Percentiles rank a stretch among this genome's conserved stretches.
These are phyloP conservation scores for Ondatra zibethicus DNA, from an alignment of 2,113 vertebrate genomes.

Conservation along the genomic window DNA sequence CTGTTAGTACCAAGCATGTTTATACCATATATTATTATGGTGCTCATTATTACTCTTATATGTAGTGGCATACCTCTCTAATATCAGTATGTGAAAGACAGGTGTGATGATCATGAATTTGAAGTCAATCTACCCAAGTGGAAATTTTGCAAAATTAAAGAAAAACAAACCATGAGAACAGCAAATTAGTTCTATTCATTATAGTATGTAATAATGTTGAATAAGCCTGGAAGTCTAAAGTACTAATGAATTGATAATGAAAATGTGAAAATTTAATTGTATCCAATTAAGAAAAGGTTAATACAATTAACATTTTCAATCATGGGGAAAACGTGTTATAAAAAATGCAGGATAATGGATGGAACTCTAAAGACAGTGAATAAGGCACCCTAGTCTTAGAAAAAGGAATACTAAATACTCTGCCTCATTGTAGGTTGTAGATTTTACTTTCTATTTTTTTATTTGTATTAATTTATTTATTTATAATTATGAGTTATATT, in stretches of 20 bases:
- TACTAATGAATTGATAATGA: not conserved
- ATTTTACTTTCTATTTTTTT: not conserved
- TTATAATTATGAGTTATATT: not conserved
- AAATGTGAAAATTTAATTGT: not conserved
- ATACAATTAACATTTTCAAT: not conserved
- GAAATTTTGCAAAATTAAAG: not conserved
- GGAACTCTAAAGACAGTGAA: not conserved
- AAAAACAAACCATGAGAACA: not conserved
- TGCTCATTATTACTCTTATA: not conserved
- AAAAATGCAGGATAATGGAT: not conserved
- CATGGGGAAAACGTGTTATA: not conserved
- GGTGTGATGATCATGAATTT: not conserved
- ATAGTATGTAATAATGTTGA: not conserved
- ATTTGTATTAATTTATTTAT: not conserved
- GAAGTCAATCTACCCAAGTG: not conserved
- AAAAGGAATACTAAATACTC: not conserved
- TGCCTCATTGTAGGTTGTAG: not conserved
- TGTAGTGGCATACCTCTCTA: not conserved
- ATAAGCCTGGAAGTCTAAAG: not conserved
- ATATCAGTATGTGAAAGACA: not conserved
- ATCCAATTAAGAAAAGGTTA: not conserved
- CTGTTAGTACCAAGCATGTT: not conserved
- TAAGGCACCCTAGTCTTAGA: not conserved
- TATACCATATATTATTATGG: not conserved
- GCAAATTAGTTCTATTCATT: not conserved